phyloP scores from a whole-genome alignment of 2,888 invertebrate species.

The Rhyacophila evoluta region DNA sequence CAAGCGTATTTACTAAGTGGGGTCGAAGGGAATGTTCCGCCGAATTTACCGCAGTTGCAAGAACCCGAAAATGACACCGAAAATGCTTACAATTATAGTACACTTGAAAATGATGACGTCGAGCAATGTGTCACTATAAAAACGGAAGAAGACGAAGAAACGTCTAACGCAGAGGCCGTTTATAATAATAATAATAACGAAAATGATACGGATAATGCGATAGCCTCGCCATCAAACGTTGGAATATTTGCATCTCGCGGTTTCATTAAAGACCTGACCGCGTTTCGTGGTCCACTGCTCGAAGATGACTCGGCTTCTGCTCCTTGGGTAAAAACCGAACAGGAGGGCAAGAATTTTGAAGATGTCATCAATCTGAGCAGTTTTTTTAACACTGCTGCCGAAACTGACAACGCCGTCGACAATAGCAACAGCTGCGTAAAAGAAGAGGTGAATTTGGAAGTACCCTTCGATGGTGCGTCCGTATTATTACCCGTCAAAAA shows the following conservation, averaged over 20 bases:
- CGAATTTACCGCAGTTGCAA: background rate
- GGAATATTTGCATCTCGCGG: slow-evolving; percentile 59
- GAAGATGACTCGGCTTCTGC: slow-evolving; percentile 56
- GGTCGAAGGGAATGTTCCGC: slow-evolving; percentile 48
- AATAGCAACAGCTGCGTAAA: background rate
- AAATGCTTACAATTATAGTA: slow-evolving; percentile 61
- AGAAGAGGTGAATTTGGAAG: slow-evolving; percentile 50
- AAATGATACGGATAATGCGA: slow-evolving; percentile 57
- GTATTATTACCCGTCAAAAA: slow-evolving; percentile 60
- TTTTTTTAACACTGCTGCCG: slow-evolving; percentile 61
- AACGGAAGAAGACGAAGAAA: slow-evolving; percentile 45
- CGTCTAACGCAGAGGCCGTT: background rate
- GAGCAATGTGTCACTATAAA: slow-evolving; percentile 52
- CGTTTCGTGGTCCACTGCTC: slow-evolving; percentile 57
- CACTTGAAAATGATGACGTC: slow-evolving; percentile 51
- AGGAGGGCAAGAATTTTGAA: background rate
- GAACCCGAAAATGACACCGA: slow-evolving; percentile 63
- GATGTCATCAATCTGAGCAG: slow-evolving; percentile 62
- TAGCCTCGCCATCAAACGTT: slow-evolving; percentile 59
- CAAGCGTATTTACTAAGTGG: slow-evolving; percentile 50
- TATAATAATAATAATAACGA: slow-evolving; percentile 23
- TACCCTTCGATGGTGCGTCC: background rate
- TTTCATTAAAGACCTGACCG: slow-evolving; percentile 63
- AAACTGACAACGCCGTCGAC: background rate
- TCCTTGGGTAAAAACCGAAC: slow-evolving; percentile 57